phyloP scores from a whole-genome alignment of 2,888 invertebrate species.

The Limnephilus auricula region DNA sequence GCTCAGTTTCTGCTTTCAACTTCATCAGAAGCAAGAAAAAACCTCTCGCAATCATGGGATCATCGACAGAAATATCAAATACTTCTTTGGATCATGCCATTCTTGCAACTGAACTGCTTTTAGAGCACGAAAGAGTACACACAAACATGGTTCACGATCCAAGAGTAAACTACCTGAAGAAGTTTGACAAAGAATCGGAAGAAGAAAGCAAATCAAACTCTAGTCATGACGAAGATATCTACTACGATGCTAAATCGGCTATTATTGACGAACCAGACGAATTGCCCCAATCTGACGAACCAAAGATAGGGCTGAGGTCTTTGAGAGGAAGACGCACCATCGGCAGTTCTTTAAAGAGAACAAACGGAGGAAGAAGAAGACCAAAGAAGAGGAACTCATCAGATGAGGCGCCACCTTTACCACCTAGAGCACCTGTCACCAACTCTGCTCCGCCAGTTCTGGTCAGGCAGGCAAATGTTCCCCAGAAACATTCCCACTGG shows the following conservation, averaged over 20 bases:
- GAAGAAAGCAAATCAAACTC: slow-evolving; percentile 32
- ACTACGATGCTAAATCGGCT: slow-evolving; percentile 61
- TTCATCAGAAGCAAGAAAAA: slow-evolving; percentile 75
- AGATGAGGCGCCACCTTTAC: slow-evolving; percentile 59
- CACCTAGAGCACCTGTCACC: slow-evolving; percentile 47
- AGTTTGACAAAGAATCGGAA: slow-evolving; percentile 35
- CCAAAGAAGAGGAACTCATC: slow-evolving; percentile 51
- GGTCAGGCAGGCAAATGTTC: slow-evolving; percentile 9
- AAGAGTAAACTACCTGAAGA: slow-evolving; percentile 33
- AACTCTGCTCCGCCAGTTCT: slow-evolving; percentile 46
- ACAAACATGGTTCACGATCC: slow-evolving; percentile 68
- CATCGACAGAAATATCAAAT: slow-evolving; percentile 68
- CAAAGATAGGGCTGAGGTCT: neutral
- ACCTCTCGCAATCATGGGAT: slow-evolving; percentile 71
- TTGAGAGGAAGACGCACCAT: slow-evolving; percentile 46
- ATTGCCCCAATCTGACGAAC: slow-evolving; percentile 4
- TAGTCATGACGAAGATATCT: slow-evolving; percentile 33
- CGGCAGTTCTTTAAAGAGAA: slow-evolving; percentile 59
- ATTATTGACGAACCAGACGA: slow-evolving; percentile 34
- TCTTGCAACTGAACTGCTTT: slow-evolving; percentile 72
- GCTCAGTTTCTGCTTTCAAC: slow-evolving; percentile 74
- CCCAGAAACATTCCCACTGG: slow-evolving; percentile 58
- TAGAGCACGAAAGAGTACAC: slow-evolving; percentile 74
- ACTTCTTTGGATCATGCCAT: slow-evolving; percentile 71
- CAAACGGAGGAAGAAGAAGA: slow-evolving; percentile 55